These are phyloP conservation scores for Oscarella lobularis DNA, from an alignment of 37 sponge, comb jelly and placozoan species.

Conservation along the genomic window DNA sequence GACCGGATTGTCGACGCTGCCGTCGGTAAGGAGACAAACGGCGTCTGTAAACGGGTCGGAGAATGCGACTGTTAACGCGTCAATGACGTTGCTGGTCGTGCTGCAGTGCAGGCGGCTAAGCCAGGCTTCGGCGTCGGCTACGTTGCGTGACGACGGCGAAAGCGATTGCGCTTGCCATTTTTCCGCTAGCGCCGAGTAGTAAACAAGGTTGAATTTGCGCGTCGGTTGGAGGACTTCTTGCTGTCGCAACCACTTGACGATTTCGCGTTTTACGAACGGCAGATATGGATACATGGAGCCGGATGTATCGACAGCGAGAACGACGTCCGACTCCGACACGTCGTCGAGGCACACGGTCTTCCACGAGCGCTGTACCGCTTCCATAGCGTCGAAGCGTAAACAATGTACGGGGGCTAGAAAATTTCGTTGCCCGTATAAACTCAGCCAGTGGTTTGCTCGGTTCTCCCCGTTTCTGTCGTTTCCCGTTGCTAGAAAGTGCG, in stretches of 20 bases:
- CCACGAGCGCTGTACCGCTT: not conserved
- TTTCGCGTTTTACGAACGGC: not conserved
- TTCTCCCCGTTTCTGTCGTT: no score
- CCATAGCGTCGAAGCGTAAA: no score
- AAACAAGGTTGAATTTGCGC: not conserved
- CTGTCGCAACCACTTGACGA: not conserved
- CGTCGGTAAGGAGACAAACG: not conserved
- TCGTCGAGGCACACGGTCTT: slow-evolving; percentile 1
- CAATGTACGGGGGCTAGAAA: no score
- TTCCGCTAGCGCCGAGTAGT: not conserved
- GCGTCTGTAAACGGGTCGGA: not conserved
- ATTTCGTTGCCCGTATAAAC: no score
- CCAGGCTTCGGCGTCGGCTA: not conserved
- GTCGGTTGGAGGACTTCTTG: not conserved
- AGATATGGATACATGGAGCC: not conserved
- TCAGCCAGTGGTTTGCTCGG: no score
- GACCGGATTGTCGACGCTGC: not conserved
- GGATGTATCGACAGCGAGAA: not conserved
- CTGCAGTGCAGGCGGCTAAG: not conserved
- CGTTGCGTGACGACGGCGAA: not conserved
- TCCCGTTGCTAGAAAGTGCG: no score
- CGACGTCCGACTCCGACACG: not conserved
- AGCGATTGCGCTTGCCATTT: not conserved
- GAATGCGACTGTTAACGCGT: not conserved
- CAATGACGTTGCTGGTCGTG: not conserved